A percentile compares a stretch with the other conserved stretches of the same genome.
Conservation (phyloP, 2,797 vertebrate species). For the Bradypodion ventrale region DNA sequence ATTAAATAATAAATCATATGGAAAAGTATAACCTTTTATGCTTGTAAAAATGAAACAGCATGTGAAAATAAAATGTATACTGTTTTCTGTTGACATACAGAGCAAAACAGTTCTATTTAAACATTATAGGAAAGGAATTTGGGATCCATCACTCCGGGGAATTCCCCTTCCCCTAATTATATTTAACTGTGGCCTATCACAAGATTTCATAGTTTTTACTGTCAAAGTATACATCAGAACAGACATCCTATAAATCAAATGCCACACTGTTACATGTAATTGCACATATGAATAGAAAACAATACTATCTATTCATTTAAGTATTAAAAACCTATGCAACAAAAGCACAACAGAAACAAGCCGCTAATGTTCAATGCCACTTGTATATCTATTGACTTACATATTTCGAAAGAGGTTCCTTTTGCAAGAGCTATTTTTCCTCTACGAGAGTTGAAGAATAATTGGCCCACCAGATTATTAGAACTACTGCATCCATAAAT, state of each 20-base stretch:
- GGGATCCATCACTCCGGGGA: constrained; percentile 15
- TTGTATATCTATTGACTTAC: background rate
- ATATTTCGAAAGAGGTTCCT: background rate
- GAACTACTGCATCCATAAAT: background rate
- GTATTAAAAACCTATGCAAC: constrained; percentile 38
- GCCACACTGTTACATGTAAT: constrained; percentile 34
- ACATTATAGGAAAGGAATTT: constrained; percentile 7
- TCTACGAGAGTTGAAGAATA: background rate
- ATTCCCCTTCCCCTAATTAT: background rate
- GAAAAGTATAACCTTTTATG: constrained; percentile 54
- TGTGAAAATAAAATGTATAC: background rate
- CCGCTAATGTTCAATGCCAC: background rate
- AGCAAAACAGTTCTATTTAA: constrained; percentile 4
- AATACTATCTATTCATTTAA: constrained; percentile 33
- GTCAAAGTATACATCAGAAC: background rate
- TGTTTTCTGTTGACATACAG: background rate
- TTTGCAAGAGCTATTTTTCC: background rate
- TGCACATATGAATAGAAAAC: constrained; percentile 55
- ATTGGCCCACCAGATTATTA: background rate
- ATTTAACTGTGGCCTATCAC: background rate
- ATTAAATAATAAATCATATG: constrained; percentile 40
- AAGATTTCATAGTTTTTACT: background rate
- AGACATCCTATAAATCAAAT: constrained; percentile 35
- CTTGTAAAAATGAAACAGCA: constrained; percentile 50
- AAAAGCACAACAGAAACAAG: constrained; percentile 34